Conservation (phyloP, 2,113 vertebrate species). For the Neodontobutis hainanensis region DNA sequence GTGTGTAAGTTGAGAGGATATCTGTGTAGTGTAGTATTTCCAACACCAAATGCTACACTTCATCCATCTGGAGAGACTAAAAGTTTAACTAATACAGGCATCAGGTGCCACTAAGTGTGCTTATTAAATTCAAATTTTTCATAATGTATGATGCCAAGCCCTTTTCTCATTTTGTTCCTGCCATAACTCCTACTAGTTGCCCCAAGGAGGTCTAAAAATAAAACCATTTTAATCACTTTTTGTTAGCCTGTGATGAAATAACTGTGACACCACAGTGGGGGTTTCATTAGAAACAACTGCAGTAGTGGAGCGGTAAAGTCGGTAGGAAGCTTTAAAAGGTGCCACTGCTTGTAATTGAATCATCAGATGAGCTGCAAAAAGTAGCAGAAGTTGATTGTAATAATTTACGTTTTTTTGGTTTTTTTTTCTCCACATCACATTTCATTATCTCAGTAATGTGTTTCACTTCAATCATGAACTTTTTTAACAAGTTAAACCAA, state of each 20-base stretch:
- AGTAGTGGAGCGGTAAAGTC: slow-evolving; percentile 28
- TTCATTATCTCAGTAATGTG: slow-evolving; percentile 46
- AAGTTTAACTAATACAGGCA: slow-evolving; percentile 10
- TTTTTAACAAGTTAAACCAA: slow-evolving; percentile 17
- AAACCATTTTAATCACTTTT: slow-evolving; percentile 41
- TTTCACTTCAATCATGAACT: slow-evolving; percentile 43
- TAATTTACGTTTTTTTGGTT: slow-evolving; percentile 48
- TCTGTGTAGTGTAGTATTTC: neutral
- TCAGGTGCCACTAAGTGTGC: slow-evolving; percentile 9
- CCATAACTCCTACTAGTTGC: neutral
- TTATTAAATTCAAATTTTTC: slow-evolving; percentile 14
- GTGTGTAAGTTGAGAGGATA: too few relatives aligned
- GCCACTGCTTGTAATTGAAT: slow-evolving; percentile 56
- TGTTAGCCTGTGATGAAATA: slow-evolving; percentile 32
- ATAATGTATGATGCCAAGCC: neutral
- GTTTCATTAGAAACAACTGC: slow-evolving; percentile 54
- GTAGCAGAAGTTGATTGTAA: slow-evolving; percentile 31
- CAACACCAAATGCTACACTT: neutral
- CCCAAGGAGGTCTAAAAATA: slow-evolving; percentile 32
- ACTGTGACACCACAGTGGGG: slow-evolving; percentile 19
- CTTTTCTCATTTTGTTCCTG: slow-evolving; percentile 8
- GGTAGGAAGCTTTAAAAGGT: slow-evolving; percentile 44
- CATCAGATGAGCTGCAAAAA: slow-evolving; percentile 36
- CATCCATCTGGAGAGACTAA: neutral
- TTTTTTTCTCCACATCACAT: slow-evolving; percentile 35